Evolutionary conservation across 2,888 invertebrate species (phyloP).

Genomic region (Argyresthia goedartella): DNA sequence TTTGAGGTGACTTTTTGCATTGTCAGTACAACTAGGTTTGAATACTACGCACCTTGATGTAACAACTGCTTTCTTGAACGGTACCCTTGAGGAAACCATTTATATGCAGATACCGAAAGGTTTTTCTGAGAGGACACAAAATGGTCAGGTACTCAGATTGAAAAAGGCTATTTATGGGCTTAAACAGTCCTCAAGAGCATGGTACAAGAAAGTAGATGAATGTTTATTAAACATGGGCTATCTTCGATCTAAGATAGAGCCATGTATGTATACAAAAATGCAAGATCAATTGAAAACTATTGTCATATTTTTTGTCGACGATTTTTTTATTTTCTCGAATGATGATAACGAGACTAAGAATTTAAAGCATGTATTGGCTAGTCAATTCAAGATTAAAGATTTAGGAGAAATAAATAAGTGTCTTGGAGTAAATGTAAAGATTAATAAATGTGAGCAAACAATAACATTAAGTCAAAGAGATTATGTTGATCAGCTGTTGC

Average conservation of each 20-base stretch:
- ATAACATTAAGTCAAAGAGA: constrained; percentile 10
- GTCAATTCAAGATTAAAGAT: constrained; percentile 7
- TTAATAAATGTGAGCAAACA: constrained; percentile 4
- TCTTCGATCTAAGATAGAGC: constrained; percentile 7
- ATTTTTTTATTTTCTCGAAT: constrained; percentile 11
- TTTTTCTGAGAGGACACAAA: constrained; percentile 1
- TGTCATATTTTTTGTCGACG: constrained; percentile 9
- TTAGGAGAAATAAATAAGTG: constrained; percentile 1
- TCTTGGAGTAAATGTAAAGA: constrained; percentile 2
- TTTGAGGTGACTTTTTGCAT: constrained; percentile 8
- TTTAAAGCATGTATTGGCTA: constrained; percentile 1
- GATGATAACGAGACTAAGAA: constrained; percentile 1
- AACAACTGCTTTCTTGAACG: constrained; percentile 11
- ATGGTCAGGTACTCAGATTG: constrained; percentile 8
- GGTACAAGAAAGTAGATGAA: constrained; percentile 10
- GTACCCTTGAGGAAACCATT: constrained; percentile 8
- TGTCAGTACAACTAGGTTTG: constrained; percentile 5
- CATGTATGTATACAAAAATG: constrained; percentile 3
- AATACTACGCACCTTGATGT: constrained; percentile 9
- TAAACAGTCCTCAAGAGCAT: constrained; percentile 10
- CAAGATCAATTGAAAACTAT: neutral
- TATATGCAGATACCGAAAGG: constrained; percentile 8
- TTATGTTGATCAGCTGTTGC: constrained; percentile 10
- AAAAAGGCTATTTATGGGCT: constrained; percentile 12
- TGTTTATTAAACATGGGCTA: constrained; percentile 5